Evolutionary conservation across 2,113 vertebrate species (phyloP).

Genomic region (Sceloporus undulatus): DNA sequence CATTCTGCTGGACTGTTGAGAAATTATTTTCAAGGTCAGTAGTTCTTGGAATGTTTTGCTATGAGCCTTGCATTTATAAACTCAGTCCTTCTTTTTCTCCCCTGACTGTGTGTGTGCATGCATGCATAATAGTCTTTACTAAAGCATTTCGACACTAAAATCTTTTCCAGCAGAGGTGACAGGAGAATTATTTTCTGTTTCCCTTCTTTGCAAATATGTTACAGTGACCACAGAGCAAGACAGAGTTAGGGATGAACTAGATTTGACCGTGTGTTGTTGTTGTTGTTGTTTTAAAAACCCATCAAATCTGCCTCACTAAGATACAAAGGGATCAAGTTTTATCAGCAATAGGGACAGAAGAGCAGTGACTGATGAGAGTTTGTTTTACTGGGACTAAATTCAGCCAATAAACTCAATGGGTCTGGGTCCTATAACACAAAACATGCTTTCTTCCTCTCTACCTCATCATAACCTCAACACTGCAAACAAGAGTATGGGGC

Average conservation of each 20-base stretch:
- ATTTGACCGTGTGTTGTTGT: neutral
- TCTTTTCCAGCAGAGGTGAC: neutral
- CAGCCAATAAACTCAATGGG: no score
- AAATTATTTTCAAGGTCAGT: constrained; percentile 54
- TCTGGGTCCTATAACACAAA: no score
- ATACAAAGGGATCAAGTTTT: neutral
- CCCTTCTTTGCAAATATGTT: constrained; percentile 4
- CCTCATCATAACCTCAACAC: no score
- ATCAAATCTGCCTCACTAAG: neutral
- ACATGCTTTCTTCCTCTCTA: no score
- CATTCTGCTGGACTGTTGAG: constrained; percentile 39
- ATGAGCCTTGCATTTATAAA: constrained; percentile 68
- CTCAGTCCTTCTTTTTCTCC: constrained; percentile 28
- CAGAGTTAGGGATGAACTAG: neutral
- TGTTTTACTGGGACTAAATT: no score
- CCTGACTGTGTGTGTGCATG: constrained; percentile 42
- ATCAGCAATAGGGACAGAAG: neutral
- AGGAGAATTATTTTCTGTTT: neutral
- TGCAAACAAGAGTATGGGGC: no score
- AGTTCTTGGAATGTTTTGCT: constrained; percentile 60
- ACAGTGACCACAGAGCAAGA: neutral
- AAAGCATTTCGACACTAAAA: neutral
- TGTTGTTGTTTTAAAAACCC: neutral
- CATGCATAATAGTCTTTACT: constrained; percentile 39
- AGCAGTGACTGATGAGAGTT: no score